A percentile compares a stretch with the other conserved stretches of the same genome.
Conservation (phyloP, 2,888 invertebrate genomes). For the Branchinecta sandiegonensis region DNA sequence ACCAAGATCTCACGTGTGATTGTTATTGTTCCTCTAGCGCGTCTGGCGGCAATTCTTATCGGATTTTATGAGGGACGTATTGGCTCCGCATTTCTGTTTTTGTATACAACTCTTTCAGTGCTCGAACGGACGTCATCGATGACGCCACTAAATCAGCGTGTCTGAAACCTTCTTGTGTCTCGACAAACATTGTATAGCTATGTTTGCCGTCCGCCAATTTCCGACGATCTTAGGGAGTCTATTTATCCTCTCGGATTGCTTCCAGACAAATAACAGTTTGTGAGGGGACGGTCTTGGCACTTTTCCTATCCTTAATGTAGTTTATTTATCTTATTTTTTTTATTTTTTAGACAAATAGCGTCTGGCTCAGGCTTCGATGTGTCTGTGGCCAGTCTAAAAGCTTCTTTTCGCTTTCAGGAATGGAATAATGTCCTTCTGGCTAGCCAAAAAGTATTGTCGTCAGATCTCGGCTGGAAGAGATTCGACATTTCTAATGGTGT, state of each 20-base stretch:
- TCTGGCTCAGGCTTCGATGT: conserved; percentile 7
- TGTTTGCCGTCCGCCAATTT: no score
- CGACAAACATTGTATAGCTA: no score
- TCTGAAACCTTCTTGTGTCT: no score
- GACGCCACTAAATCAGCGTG: no score
- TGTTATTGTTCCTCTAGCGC: no score
- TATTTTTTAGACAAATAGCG: not conserved
- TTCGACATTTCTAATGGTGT: conserved; percentile 66
- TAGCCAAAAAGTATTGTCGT: conserved; percentile 44
- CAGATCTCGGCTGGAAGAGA: conserved; percentile 67
- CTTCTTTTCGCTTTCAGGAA: conserved; percentile 35
- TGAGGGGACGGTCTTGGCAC: not conserved
- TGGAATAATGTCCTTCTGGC: conserved; percentile 44
- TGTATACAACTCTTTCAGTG: no score
- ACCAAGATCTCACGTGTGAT: no score
- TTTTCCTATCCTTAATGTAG: not conserved
- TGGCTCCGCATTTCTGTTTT: no score
- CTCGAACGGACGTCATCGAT: no score
- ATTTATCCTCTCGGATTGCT: not conserved
- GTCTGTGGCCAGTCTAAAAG: not conserved
- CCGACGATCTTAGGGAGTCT: no score
- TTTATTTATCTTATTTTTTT: not conserved
- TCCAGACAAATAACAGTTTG: not conserved
- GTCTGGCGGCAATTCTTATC: no score
- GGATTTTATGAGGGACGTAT: no score